These are phyloP conservation scores for Slavum lentiscoides DNA, from an alignment of 2,888 invertebrate species.

Conservation along the genomic window DNA sequence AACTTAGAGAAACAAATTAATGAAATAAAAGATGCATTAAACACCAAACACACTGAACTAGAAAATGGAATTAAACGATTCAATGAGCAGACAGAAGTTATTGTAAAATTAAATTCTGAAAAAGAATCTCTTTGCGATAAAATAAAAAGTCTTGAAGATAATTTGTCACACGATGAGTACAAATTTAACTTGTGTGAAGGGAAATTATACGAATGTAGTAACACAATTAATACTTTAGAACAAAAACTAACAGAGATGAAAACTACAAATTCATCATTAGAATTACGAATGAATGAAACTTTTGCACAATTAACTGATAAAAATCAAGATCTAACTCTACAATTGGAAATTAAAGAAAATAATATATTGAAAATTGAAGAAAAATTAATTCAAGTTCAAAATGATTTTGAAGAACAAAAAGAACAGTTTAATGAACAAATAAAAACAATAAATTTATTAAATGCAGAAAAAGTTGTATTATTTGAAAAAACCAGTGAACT, in stretches of 20 bases:
- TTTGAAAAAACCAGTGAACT: not conserved
- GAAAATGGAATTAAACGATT: conserved; percentile 28
- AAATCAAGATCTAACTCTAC: not conserved
- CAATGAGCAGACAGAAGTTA: conserved; percentile 15
- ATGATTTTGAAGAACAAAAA: not conserved
- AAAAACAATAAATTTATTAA: conserved; percentile 15
- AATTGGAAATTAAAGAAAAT: not conserved
- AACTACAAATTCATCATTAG: conserved; percentile 4
- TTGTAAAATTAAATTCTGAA: conserved; percentile 19
- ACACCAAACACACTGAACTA: conserved; percentile 18
- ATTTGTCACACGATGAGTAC: conserved; percentile 17
- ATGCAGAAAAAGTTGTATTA: conserved; percentile 16
- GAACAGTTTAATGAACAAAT: conserved; percentile 10
- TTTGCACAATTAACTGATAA: not conserved
- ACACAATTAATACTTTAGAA: conserved; percentile 30
- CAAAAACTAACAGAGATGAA: conserved; percentile 8
- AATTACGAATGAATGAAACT: conserved; percentile 16
- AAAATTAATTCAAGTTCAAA: conserved; percentile 17
- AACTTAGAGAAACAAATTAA: conserved; percentile 17
- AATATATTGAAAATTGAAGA: conserved; percentile 14
- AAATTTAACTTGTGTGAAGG: conserved; percentile 37
- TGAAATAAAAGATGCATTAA: conserved; percentile 13
- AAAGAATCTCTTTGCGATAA: conserved; percentile 11
- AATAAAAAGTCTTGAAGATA: conserved; percentile 31
- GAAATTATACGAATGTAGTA: conserved; percentile 30